Evolutionary conservation across 2,113 vertebrate species (phyloP), one percentile per base, ranked within the genome.

Genomic region (Redunca redunca): DNA sequence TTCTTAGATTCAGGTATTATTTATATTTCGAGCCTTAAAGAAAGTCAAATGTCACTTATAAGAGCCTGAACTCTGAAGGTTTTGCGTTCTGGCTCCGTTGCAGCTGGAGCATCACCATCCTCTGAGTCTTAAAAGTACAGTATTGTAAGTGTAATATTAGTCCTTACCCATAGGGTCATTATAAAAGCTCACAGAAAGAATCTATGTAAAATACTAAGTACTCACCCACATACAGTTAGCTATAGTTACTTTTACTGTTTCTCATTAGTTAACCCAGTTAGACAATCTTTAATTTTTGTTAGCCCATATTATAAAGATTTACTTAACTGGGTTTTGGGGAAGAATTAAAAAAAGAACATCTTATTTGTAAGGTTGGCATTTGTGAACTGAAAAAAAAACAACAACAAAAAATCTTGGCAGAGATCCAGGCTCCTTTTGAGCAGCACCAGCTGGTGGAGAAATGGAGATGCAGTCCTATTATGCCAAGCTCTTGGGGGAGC

Each of bases 381-480:
- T 23, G 7, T 93, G 53, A 83, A 81, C 91, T 97, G 95, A 97
- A 78, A 5, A 78, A 5, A 60, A 6, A 55, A 85, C 92, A 96
- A 96, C 77, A 6, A 67, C 5, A 50, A 81, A 77, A 89, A 80
- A 57, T 96, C 83, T 97, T 94, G 19, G 84, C 94, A 55, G 98
- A 30, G 82, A 48, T 53, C 57, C 93, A 81, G 81, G 60, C 46
- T 28, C 19, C 77, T 71, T 33, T 74, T 12, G 91, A 40, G 95
- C 62, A 30, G 93, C 94, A 16, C 82, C 58, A 71, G 95, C 95
- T 89, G 86, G 88, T 5, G 91, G 94, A 98, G 98, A 98, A 23
- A 99, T 99, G 99, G 99, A 99, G 98, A 99, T 99, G 96, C 99
- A 99, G 21, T 99, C 99, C 15, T 99, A 99, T 97, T 98, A 99